Base-by-base conservation (phyloP, 2,888 invertebrate species). In the Enoplolaimus lenunculus region DNA sequence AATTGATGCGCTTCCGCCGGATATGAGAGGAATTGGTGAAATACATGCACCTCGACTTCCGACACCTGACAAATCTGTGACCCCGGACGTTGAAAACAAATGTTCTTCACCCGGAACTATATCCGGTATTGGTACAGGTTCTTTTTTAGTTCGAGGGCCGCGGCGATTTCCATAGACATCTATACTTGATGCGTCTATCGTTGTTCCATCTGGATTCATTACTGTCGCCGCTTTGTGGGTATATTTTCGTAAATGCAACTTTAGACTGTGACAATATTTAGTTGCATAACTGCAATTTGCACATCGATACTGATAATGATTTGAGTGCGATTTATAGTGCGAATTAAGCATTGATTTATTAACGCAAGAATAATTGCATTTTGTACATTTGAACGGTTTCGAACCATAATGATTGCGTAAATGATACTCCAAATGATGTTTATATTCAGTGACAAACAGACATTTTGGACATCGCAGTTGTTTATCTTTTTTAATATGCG, bases 321-420 rank as follows among this genome's bases (percentile, higher is more conserved):
- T 84, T 7, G 85, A 85, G 82, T 98, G 98, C 0, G 92, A 93
- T 80, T 98, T 98, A 79, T 93, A 86, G 81, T 98, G 98, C 0
- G 93, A 94, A 82, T 93, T 97, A 70, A 99, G 85, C 98, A 99
- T 99, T 0, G 95, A 95, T 81, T 94, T 93, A 84, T 93, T 95
- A n/a, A 94, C 93, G 80, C 94, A 95, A 2, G 76, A 73, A 71
- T 78, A 76, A 66, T 76, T 74, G 74, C 72, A 72, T 33, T 72
- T 72, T 13, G 3, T 21, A 82, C 95, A 97, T 80, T 90, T 90
- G 84, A 90, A 95, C 0, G 97, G 97, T 80, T 99, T 99, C 0
- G 90, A 89, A 59, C 93, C 93, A 77, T 88, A 86, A 82, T 98
- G 98, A 81, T 95, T 95, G 62, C 92, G 86, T 80, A 94, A 86